phyloP scores from a whole-genome alignment of 2,113 vertebrate genomes.

The Gavialis gangeticus region DNA sequence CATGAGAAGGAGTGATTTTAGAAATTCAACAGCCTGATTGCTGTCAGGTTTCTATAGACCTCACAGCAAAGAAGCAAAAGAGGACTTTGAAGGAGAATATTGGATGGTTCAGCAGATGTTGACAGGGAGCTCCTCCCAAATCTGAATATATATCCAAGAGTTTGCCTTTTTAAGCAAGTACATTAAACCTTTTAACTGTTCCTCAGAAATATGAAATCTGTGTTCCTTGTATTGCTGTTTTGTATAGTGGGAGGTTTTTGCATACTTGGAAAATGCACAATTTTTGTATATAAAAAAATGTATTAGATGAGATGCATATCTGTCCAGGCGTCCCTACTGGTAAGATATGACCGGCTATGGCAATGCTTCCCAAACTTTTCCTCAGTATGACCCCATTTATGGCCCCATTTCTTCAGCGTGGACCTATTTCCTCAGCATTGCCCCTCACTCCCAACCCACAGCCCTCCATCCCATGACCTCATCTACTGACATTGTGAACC shows the following conservation, averaged over 20 bases:
- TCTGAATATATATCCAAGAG: not conserved
- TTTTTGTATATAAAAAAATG: not conserved
- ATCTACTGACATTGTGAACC: too few species aligned
- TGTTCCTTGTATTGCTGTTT: not conserved
- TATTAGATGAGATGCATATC: not conserved
- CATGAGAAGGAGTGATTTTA: not conserved
- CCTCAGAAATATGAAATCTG: not conserved
- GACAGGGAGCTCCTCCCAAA: not conserved
- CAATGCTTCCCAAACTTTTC: too few species aligned
- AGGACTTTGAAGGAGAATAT: not conserved
- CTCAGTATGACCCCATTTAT: too few species aligned
- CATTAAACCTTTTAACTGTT: not conserved
- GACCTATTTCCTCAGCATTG: too few species aligned
- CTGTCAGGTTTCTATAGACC: accelerated
- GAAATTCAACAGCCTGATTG: not conserved
- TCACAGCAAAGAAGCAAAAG: not conserved
- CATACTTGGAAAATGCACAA: not conserved
- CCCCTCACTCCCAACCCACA: too few species aligned
- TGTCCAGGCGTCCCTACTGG: not conserved
- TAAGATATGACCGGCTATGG: not conserved
- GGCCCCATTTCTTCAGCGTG: too few species aligned
- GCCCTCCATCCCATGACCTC: too few species aligned
- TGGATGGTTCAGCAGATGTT: not conserved
- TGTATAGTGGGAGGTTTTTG: not conserved
- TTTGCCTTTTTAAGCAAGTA: not conserved